Evolutionary conservation across 2,888 invertebrate genomes (phyloP).

Genomic region (Drosophila bunnanda): DNA sequence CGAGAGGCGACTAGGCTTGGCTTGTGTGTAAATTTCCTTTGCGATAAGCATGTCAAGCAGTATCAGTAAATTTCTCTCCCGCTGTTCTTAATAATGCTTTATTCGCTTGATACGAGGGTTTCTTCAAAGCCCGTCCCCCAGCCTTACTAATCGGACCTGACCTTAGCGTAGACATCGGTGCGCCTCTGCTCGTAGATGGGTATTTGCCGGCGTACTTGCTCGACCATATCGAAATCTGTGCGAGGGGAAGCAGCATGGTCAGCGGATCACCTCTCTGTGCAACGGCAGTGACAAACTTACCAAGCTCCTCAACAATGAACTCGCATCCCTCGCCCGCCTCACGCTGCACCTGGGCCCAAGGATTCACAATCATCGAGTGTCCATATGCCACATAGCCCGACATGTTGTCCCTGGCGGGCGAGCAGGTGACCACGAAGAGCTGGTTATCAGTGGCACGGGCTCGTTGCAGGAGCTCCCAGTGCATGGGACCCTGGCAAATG

Average conservation of each 20-base stretch:
- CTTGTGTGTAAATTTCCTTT: slow-evolving; percentile 9
- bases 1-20: slow-evolving; percentile 30
- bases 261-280: background rate
- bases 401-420: slow-evolving; percentile 91
- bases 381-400: slow-evolving; percentile 96
- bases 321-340: slow-evolving; percentile 90
- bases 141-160: slow-evolving; percentile 30
- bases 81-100: slow-evolving; percentile 18
- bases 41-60: slow-evolving; percentile 39
- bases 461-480: slow-evolving; percentile 94
- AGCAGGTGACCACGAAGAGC: slow-evolving; percentile 93
- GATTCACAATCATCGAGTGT: slow-evolving; percentile 92
- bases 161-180: slow-evolving; percentile 89
- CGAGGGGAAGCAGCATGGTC: slow-evolving; percentile 1
- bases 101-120: slow-evolving; percentile 29
- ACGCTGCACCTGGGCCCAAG: slow-evolving; percentile 90
- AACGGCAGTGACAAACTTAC: slow-evolving; percentile 84
- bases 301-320: slow-evolving; percentile 90
- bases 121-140: slow-evolving; percentile 6
- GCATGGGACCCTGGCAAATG: slow-evolving; percentile 89
- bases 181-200: slow-evolving; percentile 91
- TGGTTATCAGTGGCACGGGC: slow-evolving; percentile 95
- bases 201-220: slow-evolving; percentile 92
- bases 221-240: slow-evolving; percentile 89
- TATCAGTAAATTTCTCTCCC: slow-evolving; percentile 50